A percentile compares a stretch with the other conserved stretches of the same genome.
phyloP scores from a whole-genome alignment of 2,797 vertebrate species.

The Ctenopoma kingsleyae region DNA sequence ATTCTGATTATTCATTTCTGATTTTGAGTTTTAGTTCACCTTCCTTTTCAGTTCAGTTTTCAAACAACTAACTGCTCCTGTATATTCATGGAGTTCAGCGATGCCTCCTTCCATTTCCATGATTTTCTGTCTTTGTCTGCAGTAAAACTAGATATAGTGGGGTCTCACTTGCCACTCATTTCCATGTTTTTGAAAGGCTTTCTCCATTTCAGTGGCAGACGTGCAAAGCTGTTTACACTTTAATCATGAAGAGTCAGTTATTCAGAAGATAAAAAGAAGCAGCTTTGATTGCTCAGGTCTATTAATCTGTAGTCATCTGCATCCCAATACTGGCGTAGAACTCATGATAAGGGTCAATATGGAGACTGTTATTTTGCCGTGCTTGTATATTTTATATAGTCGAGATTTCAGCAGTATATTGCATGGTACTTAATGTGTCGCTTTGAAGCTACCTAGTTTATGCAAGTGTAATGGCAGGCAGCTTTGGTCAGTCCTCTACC shows the following conservation, averaged over 20 bases:
- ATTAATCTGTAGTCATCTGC: constrained; percentile 28
- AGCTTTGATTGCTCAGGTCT: constrained; percentile 31
- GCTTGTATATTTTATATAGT: constrained; percentile 35
- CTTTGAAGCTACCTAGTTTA: constrained; percentile 68
- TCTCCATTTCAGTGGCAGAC: constrained; percentile 22
- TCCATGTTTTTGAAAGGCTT: constrained; percentile 61
- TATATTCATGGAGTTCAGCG: constrained; percentile 24
- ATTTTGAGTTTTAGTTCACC: constrained; percentile 9
- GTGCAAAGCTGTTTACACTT: constrained; percentile 56
- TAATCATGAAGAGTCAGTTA: constrained; percentile 47
- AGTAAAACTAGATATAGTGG: constrained; percentile 8
- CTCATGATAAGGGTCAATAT: constrained; percentile 28
- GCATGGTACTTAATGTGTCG: constrained; percentile 37
- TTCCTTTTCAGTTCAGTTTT: constrained; percentile 8
- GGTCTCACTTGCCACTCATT: constrained; percentile 41
- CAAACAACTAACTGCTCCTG: background rate
- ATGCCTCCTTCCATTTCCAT: constrained; percentile 34
- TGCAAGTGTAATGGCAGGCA: constrained; percentile 52
- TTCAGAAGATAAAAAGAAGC: constrained; percentile 39
- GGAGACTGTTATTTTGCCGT: constrained; percentile 25
- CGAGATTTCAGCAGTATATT: constrained; percentile 17
- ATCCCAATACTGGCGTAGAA: constrained; percentile 23
- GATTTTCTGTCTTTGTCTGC: constrained; percentile 31
- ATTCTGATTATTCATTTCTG: background rate
- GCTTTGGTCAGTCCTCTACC: constrained; percentile 64